phyloP scores from a whole-genome alignment of 2,113 vertebrate species.

The Colossoma macropomum region DNA sequence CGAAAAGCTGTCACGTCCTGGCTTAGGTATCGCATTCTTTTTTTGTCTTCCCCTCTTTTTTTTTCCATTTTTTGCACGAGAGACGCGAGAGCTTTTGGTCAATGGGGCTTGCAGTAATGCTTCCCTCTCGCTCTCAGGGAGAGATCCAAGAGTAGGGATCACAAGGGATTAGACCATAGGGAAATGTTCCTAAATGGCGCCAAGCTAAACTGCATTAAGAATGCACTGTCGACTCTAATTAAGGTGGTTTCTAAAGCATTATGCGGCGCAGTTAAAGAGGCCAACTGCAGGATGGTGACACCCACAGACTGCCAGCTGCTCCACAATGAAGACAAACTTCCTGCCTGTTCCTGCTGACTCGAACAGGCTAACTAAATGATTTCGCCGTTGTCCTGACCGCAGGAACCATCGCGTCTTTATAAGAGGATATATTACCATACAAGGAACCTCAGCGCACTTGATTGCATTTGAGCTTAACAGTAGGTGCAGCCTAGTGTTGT shows the following conservation, averaged over 20 bases:
- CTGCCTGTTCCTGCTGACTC: constrained; percentile 54
- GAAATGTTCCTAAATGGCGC: constrained; percentile 55
- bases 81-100: constrained; percentile 51
- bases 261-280: constrained; percentile 63
- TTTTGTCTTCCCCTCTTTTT: constrained; percentile 3
- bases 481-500: too few relatives aligned
- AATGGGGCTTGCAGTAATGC: constrained; percentile 56
- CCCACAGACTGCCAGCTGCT: constrained; percentile 85
- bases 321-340: constrained; percentile 82
- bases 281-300: constrained; percentile 85
- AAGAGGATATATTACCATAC: constrained; percentile 17
- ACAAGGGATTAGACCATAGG: constrained; percentile 49
- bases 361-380: constrained; percentile 63
- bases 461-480: too few relatives aligned
- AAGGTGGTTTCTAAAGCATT: constrained; percentile 70
- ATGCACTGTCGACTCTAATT: constrained; percentile 70
- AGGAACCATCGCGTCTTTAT: constrained; percentile 29
- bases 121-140: constrained; percentile 49
- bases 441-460: not conserved
- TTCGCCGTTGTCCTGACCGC: constrained; percentile 61
- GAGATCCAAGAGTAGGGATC: constrained; percentile 51
- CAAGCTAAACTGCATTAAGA: constrained; percentile 58
- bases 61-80: constrained; percentile 21
- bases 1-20: not conserved
- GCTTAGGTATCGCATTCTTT: not conserved